Evolutionary conservation across 23 tunicate genomes (phyloP).

Genomic region (Trididemnum nubilum): DNA sequence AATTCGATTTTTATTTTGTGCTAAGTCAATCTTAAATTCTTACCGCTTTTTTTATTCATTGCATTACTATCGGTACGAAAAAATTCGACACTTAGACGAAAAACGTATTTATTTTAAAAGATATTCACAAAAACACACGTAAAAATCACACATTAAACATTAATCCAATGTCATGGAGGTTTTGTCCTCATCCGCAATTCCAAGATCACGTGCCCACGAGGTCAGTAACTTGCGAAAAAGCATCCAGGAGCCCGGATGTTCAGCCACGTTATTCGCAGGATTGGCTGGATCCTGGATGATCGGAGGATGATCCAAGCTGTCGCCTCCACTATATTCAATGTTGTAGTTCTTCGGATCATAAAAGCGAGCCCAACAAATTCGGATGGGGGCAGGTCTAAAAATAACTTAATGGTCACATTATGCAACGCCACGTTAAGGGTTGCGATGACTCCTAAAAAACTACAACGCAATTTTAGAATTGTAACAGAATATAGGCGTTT

Average conservation of each 20-base stretch:
- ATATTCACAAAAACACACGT: no score
- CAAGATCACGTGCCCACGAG: slow-evolving; percentile 66
- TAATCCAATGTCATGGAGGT: no score
- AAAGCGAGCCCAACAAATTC: slow-evolving; percentile 80
- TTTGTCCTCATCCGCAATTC: slow-evolving; percentile 61
- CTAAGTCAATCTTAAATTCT: no score
- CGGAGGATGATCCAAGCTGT: slow-evolving; percentile 58
- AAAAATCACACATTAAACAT: no score
- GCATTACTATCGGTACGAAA: no score
- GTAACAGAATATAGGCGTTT: no score
- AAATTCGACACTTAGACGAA: no score
- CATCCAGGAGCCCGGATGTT: slow-evolving; percentile 74
- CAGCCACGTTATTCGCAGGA: slow-evolving; percentile 93
- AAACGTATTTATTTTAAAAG: no score
- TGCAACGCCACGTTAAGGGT: no score
- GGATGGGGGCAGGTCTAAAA: slow-evolving; percentile 61
- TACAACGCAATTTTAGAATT: background rate
- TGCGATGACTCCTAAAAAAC: background rate
- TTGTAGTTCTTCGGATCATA: slow-evolving; percentile 89
- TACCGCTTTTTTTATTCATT: no score
- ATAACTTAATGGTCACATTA: no score
- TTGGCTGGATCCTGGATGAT: slow-evolving; percentile 95
- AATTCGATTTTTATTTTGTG: no score
- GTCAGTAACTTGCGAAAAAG: slow-evolving; percentile 65
- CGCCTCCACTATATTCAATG: slow-evolving; percentile 75